Conservation (phyloP, 1,140 invertebrate genomes). For the Zaprionus nigranus region DNA sequence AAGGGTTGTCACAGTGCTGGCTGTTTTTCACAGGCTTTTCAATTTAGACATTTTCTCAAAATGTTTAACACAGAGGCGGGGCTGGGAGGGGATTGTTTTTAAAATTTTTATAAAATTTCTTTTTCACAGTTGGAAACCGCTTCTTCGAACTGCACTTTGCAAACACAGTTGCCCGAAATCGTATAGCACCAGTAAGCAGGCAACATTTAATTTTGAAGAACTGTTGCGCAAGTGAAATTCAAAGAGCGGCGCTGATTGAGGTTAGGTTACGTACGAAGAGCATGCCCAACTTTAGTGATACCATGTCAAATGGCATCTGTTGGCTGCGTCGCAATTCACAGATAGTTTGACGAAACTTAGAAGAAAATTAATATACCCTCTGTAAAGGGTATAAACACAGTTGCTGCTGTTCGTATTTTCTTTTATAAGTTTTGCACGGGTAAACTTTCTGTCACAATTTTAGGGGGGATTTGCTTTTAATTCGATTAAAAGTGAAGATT, state of each 20-base stretch:
- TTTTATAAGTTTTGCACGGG: slow-evolving; percentile 30
- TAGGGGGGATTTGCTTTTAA: slow-evolving; percentile 48
- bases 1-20: slow-evolving; percentile 59
- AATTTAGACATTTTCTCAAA: slow-evolving; percentile 71
- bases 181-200: neutral
- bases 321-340: slow-evolving; percentile 53
- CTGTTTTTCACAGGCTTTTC: slow-evolving; percentile 38
- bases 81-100: slow-evolving; percentile 14
- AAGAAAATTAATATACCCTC: neutral
- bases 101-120: slow-evolving; percentile 70
- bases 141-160: neutral
- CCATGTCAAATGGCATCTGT: neutral
- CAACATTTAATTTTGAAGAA: neutral
- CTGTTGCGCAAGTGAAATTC: neutral
- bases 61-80: slow-evolving; percentile 61
- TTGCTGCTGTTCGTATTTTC: slow-evolving; percentile 29
- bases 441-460: slow-evolving; percentile 53
- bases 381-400: slow-evolving; percentile 27
- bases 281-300: neutral
- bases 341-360: slow-evolving; percentile 77
- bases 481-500: slow-evolving; percentile 55
- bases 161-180: neutral
- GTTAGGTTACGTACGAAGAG: slow-evolving; percentile 20
- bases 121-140: slow-evolving; percentile 47
- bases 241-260: slow-evolving; percentile 3